Base-by-base conservation (phyloP, 2,888 invertebrate genomes). In the Plutella xylostella region DNA sequence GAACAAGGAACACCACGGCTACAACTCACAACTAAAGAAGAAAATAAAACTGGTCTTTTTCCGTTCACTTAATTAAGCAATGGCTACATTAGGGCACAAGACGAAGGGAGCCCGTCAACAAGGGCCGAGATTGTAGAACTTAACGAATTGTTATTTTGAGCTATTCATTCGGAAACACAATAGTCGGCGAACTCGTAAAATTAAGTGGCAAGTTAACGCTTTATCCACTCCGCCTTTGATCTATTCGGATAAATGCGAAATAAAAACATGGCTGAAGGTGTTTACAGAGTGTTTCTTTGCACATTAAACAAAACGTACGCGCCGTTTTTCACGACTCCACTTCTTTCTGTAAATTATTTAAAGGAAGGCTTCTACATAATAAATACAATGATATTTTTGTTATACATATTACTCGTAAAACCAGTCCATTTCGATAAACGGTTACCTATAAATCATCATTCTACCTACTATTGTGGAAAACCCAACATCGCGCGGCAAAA, bases 101-200 rank as follows among this genome's bases (percentile, higher is more conserved):
- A 30, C 20, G 31, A 28, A 20, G 31, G 30, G 6, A 6, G 12
- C 17, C 19, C 7, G 30, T 42, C 31, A 42, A 42, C 30, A 30
- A 14, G 30, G 41, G 41, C 14, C 41, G 30, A n/a, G 41, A 30
- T 41, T 17, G 28, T 19, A 19, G 17, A 37, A 43, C 37, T 43
- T 35, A 69, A 69, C 71, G 75, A 78, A 77, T 79, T 77, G 79
- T 79, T 82, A 80, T 78, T 80, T 79, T 71, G 77, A 73, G 66
- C 70, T 75, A 70, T 68, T 74, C 79, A 72, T 66, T 75, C 65
- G 78, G 78, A 79, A 82, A 78, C 79, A 78, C 76, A 78, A 79
- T 79, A 68, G 72, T 54, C 58, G 53, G 47, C 54, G 63, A 65
- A 58, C 53, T 63, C 61, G 63, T 61, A 67, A 71, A 71, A 69